These are phyloP conservation scores for Macrotis lagotis DNA, from an alignment of 2,113 vertebrate genomes.

Conservation along the genomic window DNA sequence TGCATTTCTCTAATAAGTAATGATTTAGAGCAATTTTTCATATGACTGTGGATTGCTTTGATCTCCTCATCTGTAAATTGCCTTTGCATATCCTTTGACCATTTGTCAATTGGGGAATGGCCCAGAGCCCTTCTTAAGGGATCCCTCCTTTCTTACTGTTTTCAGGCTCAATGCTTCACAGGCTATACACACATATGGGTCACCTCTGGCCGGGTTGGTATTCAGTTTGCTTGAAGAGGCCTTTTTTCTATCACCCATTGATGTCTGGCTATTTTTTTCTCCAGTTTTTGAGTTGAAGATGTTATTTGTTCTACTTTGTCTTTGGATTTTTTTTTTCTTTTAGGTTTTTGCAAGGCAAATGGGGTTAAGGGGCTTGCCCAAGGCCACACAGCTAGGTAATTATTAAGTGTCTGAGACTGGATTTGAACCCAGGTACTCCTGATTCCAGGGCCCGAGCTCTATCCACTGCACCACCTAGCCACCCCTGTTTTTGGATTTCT, in stretches of 20 bases:
- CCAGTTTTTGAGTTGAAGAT: not conserved
- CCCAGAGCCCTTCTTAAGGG: not conserved
- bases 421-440: no score
- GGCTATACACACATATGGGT: not conserved
- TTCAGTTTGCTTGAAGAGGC: not conserved
- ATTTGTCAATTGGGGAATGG: no score
- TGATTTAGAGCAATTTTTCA: no score
- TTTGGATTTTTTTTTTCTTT: not conserved
- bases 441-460: no score
- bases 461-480: no score
- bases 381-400: no score
- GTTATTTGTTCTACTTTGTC: not conserved
- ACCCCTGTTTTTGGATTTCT: not conserved
- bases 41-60: no score
- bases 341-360: no score
- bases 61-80: no score
- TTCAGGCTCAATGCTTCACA: not conserved
- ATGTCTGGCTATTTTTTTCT: not conserved
- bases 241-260: not conserved
- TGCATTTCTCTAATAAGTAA: not conserved
- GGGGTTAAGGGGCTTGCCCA: no score
- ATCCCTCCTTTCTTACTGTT: not conserved
- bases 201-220: not conserved
- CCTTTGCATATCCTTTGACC: no score
- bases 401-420: no score